Evolutionary conservation across 2,113 vertebrate species (phyloP).

Genomic region (cat (Felis catus)): F.catus_Fca126_mat1.0 CM031424.1:76544501-76545000

Average conservation of each 20-base stretch:
- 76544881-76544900: neutral
- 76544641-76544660: neutral
- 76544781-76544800: neutral
- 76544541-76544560: neutral
- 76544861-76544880: neutral
- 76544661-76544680: accelerated
- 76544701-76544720: accelerated
- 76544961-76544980: neutral
- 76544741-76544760: neutral
- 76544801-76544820: neutral
- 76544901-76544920: neutral
- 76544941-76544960: neutral
- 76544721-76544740: neutral
- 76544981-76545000: neutral
- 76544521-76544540: neutral
- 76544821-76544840: neutral
- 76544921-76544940: neutral
- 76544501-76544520: neutral
- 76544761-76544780: neutral
- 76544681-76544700: neutral
- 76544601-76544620: neutral
- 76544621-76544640: neutral
- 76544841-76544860: neutral
- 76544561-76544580: neutral
- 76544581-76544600: neutral